A percentile compares a stretch with the other conserved stretches of the same genome.
These are phyloP conservation scores for Epinephelus awoara DNA, from an alignment of 2,797 vertebrate species.

Conservation along the genomic window DNA sequence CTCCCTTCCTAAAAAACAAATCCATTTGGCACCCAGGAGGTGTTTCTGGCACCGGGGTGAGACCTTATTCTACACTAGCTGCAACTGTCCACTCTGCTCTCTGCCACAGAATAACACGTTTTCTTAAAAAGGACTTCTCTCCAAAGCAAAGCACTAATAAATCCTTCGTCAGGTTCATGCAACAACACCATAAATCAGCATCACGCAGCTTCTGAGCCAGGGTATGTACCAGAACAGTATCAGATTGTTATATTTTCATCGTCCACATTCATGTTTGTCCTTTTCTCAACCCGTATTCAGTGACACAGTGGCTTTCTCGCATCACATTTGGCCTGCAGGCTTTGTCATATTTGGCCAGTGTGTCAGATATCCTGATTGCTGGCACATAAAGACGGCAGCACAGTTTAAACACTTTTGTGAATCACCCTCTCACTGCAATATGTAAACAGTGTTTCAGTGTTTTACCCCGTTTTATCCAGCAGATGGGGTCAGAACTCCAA, in stretches of 20 bases:
- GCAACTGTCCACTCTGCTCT: slow-evolving; percentile 38
- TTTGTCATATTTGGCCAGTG: neutral
- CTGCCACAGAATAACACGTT: slow-evolving; percentile 33
- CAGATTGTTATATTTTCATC: slow-evolving; percentile 3
- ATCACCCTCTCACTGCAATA: neutral
- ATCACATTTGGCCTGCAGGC: neutral
- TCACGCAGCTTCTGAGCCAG: neutral
- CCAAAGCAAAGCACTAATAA: slow-evolving; percentile 18
- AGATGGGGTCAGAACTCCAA: slow-evolving; percentile 65
- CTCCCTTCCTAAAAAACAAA: slow-evolving; percentile 42
- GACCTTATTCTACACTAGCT: slow-evolving; percentile 23
- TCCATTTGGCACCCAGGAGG: slow-evolving; percentile 51
- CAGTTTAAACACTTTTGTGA: too few relatives aligned
- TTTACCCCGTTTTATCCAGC: slow-evolving; percentile 49
- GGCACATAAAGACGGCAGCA: neutral
- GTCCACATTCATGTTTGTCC: neutral
- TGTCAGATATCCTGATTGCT: neutral
- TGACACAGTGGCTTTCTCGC: neutral
- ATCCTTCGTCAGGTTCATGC: slow-evolving; percentile 28
- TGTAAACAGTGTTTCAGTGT: neutral
- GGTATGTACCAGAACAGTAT: neutral
- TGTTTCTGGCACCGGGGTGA: slow-evolving; percentile 63
- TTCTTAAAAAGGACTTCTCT: slow-evolving; percentile 22
- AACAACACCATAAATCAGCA: slow-evolving; percentile 36
- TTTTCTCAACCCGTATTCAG: neutral